phyloP scores from a whole-genome alignment of 2,888 invertebrate genomes.

The Ophion slaviceki region DNA sequence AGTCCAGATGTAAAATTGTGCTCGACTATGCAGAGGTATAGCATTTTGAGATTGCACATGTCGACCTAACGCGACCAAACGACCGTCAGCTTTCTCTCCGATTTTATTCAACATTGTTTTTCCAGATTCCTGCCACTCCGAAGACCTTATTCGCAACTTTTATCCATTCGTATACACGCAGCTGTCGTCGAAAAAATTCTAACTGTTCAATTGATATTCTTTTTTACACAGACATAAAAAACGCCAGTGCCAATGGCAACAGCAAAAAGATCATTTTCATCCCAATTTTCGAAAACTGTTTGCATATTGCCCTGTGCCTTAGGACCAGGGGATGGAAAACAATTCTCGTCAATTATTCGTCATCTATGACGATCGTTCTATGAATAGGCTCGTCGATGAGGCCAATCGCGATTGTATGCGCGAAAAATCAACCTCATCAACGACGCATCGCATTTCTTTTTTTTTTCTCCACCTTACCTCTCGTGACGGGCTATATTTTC shows the following conservation, averaged over 20 bases:
- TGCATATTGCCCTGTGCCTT: too few species aligned
- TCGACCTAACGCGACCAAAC: background rate
- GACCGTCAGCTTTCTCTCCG: background rate
- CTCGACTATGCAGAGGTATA: background rate
- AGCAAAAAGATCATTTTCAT: too few species aligned
- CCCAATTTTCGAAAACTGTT: too few species aligned
- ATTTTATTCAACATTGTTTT: background rate
- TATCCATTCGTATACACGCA: background rate
- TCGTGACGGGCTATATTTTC: background rate
- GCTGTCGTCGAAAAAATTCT: too few species aligned
- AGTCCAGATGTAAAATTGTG: background rate
- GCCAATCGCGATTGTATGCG: background rate
- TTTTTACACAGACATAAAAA: too few species aligned
- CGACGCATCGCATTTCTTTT: background rate
- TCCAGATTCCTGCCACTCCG: background rate
- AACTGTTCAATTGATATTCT: too few species aligned
- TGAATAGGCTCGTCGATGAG: background rate
- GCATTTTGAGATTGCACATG: conserved; percentile 7
- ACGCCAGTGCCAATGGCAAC: too few species aligned
- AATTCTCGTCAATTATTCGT: too few species aligned
- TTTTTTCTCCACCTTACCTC: background rate
- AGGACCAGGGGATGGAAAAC: too few species aligned
- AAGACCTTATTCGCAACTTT: background rate
- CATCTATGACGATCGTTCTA: background rate
- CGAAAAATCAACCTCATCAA: conserved; percentile 30